phyloP scores from a whole-genome alignment of 2,113 vertebrate genomes.

The Eulacestoma nigropectus region DNA sequence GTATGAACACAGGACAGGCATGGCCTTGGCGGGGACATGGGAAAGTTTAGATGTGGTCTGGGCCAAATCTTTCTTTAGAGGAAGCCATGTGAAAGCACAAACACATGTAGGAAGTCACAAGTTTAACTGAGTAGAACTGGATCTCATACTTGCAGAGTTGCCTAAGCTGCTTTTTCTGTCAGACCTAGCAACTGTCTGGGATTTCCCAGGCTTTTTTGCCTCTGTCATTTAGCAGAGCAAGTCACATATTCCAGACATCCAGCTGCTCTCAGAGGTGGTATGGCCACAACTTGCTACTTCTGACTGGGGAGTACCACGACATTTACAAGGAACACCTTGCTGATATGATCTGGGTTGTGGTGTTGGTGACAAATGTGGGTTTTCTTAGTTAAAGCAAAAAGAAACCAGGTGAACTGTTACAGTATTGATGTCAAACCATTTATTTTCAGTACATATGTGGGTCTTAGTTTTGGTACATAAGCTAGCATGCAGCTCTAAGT shows the following conservation, averaged over 20 bases:
- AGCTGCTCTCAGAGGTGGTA: neutral
- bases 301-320: rapidly evolving
- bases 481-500: neutral
- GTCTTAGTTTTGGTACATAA: neutral
- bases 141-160: neutral
- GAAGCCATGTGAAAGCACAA: constrained; percentile 25
- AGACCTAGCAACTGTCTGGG: neutral
- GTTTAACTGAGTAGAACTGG: neutral
- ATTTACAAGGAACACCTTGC: neutral
- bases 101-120: neutral
- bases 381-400: neutral
- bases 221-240: neutral
- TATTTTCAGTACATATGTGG: neutral
- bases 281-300: neutral
- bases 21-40: neutral
- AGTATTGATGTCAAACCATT: neutral
- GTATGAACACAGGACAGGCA: neutral
- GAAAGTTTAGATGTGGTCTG: neutral
- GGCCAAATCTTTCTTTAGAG: neutral
- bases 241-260: neutral
- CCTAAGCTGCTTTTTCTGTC: neutral
- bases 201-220: neutral
- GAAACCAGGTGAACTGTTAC: neutral
- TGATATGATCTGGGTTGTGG: neutral
- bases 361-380: neutral